Conservation (phyloP, 2,797 vertebrate species). For the Lophius americanus region DNA sequence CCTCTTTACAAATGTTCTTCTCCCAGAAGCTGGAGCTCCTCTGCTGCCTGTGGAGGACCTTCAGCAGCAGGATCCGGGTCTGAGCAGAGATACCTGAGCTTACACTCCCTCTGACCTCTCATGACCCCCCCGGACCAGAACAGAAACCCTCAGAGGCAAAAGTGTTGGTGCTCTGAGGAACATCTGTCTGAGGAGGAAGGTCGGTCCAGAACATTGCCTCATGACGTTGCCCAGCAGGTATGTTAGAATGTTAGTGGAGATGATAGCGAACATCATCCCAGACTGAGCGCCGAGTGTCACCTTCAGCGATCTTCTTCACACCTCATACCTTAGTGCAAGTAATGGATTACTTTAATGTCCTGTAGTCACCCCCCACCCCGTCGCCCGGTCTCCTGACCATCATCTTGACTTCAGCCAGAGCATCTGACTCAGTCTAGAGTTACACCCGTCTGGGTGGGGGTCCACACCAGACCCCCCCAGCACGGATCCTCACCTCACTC, state of each 20-base stretch:
- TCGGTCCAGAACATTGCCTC: conserved; percentile 31
- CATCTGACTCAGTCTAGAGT: too few species aligned
- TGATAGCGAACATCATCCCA: conserved; percentile 48
- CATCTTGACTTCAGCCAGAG: too few species aligned
- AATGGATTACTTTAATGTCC: conserved; percentile 6
- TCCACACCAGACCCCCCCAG: too few species aligned
- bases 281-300: conserved; percentile 61
- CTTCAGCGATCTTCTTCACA: conserved; percentile 19
- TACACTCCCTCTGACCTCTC: too few species aligned
- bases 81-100: too few species aligned
- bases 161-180: conserved; percentile 8
- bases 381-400: not conserved
- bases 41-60: too few species aligned
- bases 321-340: conserved; percentile 18
- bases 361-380: not conserved
- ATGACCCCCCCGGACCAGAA: not conserved
- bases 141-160: not conserved
- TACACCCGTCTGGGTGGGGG: too few species aligned
- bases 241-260: conserved; percentile 16
- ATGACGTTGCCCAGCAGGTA: conserved; percentile 38
- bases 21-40: too few species aligned
- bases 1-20: too few species aligned
- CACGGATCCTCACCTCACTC: conserved; percentile 24
- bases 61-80: too few species aligned
- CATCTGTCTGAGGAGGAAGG: not conserved